A percentile compares a stretch with the other conserved stretches of the same genome.
phyloP scores from a whole-genome alignment of 2,888 invertebrate genomes.

The Stenoptilia bipunctidactyla region DNA sequence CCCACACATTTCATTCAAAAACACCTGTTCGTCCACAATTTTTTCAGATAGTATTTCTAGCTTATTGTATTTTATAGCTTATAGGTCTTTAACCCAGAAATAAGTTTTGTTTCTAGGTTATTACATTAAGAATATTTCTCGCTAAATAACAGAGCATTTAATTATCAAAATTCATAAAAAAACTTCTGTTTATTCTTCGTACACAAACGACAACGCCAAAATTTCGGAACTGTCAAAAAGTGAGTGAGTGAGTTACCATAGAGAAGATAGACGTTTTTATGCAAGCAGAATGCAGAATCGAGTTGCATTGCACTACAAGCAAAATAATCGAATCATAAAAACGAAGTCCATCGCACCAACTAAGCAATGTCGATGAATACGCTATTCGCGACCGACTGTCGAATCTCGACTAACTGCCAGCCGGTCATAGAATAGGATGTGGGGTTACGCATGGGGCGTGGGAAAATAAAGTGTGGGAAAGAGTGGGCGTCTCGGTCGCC shows the following conservation, averaged over 20 bases:
- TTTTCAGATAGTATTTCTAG: slow-evolving; percentile 74
- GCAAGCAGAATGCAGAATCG: not conserved
- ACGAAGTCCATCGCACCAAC: not conserved
- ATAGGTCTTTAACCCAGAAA: too few relatives aligned
- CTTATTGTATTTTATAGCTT: not conserved
- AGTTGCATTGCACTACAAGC: not conserved
- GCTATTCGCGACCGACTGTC: slow-evolving; percentile 1
- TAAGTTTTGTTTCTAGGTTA: too few relatives aligned
- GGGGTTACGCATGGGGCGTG: slow-evolving; percentile 84
- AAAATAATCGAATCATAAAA: not conserved
- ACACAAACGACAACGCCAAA: slow-evolving; percentile 59
- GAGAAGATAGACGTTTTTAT: slow-evolving; percentile 26
- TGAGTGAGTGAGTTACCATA: slow-evolving; percentile 32
- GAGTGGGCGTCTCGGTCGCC: slow-evolving; percentile 73
- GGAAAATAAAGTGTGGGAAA: slow-evolving; percentile 87
- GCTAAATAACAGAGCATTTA: not conserved
- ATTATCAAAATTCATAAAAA: slow-evolving; percentile 21
- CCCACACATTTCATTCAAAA: slow-evolving; percentile 77
- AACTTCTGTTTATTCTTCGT: slow-evolving; percentile 45
- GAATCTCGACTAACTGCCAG: slow-evolving; percentile 39
- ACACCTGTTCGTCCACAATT: slow-evolving; percentile 81
- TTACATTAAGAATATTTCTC: too few relatives aligned
- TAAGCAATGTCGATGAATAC: not conserved
- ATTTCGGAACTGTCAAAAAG: slow-evolving; percentile 56
- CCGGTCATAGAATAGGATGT: slow-evolving; percentile 78